These are phyloP conservation scores for Xylocopa sonorina DNA, from an alignment of 1,140 invertebrate species.

Conservation along the genomic window DNA sequence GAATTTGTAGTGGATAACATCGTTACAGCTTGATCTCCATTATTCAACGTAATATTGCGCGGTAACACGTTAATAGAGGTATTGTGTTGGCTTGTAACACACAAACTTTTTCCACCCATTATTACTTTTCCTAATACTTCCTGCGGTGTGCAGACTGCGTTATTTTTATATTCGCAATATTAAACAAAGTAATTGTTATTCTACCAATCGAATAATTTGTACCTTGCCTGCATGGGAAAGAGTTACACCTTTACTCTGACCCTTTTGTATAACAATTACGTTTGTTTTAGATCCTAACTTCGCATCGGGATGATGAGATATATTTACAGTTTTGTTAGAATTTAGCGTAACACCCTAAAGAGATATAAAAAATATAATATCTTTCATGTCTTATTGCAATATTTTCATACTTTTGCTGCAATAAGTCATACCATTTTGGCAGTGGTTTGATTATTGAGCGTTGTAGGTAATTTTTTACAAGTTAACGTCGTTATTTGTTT, in stretches of 20 bases:
- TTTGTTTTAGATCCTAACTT: conserved; percentile 74
- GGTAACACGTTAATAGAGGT: conserved; percentile 68
- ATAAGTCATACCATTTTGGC: conserved; percentile 70
- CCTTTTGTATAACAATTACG: conserved; percentile 78
- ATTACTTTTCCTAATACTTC: conserved; percentile 78
- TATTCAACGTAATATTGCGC: conserved; percentile 68
- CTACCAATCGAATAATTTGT: conserved; percentile 29
- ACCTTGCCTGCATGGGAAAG: conserved; percentile 78
- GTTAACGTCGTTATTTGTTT: conserved; percentile 55
- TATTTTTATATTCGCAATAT: conserved; percentile 1
- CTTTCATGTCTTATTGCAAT: conserved; percentile 3
- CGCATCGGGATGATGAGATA: conserved; percentile 65
- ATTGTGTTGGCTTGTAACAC: conserved; percentile 71
- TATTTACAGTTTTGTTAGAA: conserved; percentile 71
- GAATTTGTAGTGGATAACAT: conserved; percentile 58
- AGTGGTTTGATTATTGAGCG: conserved; percentile 68
- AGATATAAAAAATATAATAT: conserved; percentile 42
- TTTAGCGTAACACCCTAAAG: conserved; percentile 67
- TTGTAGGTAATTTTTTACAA: conserved; percentile 70
- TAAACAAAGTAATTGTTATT: conserved; percentile 16
- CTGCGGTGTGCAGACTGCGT: conserved; percentile 58
- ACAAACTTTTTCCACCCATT: conserved; percentile 74
- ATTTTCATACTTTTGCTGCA: conserved; percentile 3
- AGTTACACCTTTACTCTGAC: conserved; percentile 73
- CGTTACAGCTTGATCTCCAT: conserved; percentile 72